Conservation (phyloP, 2,888 invertebrate species). For the Rhodophaea formosa region DNA sequence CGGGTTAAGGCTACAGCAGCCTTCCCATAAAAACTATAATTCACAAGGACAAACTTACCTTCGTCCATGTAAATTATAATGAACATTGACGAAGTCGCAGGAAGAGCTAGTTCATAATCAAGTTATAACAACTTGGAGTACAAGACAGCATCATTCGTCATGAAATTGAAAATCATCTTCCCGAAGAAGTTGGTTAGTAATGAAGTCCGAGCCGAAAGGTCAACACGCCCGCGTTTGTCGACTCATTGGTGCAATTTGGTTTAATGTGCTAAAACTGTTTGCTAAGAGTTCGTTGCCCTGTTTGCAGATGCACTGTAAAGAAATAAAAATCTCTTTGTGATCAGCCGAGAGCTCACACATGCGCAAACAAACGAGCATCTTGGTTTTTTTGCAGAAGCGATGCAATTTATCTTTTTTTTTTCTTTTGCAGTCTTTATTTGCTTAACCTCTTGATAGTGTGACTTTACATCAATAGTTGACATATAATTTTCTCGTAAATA, state of each 20-base stretch:
- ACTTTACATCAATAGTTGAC: too few relatives aligned
- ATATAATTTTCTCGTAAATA: too few relatives aligned
- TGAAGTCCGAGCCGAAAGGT: background rate
- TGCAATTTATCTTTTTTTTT: background rate
- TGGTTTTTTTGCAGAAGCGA: background rate
- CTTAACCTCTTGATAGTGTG: too few relatives aligned
- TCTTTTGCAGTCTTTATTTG: too few relatives aligned
- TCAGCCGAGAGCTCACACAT: slow-evolving; percentile 6
- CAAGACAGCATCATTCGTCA: too few relatives aligned
- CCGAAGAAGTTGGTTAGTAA: background rate
- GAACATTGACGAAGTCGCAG: too few relatives aligned
- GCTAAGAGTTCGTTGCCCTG: background rate
- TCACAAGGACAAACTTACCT: too few relatives aligned
- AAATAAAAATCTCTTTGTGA: slow-evolving; percentile 2
- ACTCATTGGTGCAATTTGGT: slow-evolving; percentile 11
- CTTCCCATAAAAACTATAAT: too few relatives aligned
- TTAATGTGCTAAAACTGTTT: slow-evolving; percentile 10
- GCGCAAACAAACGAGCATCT: background rate
- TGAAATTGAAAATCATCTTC: background rate
- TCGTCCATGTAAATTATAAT: too few relatives aligned
- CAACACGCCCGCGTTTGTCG: background rate
- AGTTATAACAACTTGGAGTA: too few relatives aligned
- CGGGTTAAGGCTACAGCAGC: too few relatives aligned
- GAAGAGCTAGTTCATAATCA: too few relatives aligned
- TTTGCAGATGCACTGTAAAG: slow-evolving; percentile 8